Evolutionary conservation across 2,113 vertebrate genomes (phyloP), one percentile per base, ranked within the genome.

Genomic region (Lophius piscatorius): DNA sequence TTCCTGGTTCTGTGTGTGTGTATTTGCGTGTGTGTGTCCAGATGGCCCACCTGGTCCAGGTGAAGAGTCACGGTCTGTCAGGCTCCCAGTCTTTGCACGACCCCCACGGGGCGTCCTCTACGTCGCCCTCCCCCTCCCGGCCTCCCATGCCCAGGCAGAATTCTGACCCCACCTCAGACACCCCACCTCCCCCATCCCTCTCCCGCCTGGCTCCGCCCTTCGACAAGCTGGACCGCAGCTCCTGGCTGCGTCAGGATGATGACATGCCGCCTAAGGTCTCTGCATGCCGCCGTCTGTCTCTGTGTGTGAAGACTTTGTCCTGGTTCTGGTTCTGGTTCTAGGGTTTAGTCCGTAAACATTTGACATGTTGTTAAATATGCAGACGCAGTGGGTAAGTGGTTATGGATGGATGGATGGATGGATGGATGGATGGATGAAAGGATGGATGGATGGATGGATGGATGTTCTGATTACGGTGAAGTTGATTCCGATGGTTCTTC

Each of bases 81-180:
- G 97, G 94, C 77, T 99, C 97, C 70, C 97, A 98, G 91, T 99
- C 97, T 28, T 92, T 99, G 74, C 96, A 97, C 40, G 96, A 99
- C 87, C 96, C 94, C 36, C 96, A 97, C 90, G 95, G 94, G 71
- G 93, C 96, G 26, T 96, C 96, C 36, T 95, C 97, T 85, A 94
- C 95, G 82, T 93, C 93, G 70, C 93, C 96, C 82, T 92, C 92
- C 78, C 94, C 96, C 81, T 95, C 96, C 87, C 94, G 96, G 46
- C 94, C 94, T 23, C 95, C 96, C 89, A 97, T 98, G 94, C 95
- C 97, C 38, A 95, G 96, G 83, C 97, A 98, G 93, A 99, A 99
- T 91, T 98, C 97, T 5, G 96, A 99, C 89, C 97, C 97, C 91
- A 97, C 97, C 66, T 98, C 97, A 13, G 96, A 98, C 92, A 99